phyloP scores from a whole-genome alignment of 1,140 invertebrate genomes.

The Delia radicum region DNA sequence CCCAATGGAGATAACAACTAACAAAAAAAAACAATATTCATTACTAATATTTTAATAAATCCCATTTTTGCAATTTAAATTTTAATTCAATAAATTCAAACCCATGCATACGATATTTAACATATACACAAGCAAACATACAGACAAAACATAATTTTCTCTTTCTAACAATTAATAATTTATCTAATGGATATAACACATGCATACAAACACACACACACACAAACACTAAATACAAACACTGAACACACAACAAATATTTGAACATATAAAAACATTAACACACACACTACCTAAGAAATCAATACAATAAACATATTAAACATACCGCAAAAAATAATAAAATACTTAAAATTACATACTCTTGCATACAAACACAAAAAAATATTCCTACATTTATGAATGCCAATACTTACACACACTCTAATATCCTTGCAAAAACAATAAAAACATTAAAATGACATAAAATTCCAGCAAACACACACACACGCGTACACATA shows the following conservation, averaged over 20 bases:
- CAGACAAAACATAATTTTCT: too few species aligned
- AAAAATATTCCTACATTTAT: background rate
- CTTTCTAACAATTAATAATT: too few species aligned
- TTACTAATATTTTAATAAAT: conserved; percentile 10
- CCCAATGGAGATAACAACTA: background rate
- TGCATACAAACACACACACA: conserved; percentile 28
- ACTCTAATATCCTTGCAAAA: too few species aligned
- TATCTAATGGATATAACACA: too few species aligned
- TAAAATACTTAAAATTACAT: too few species aligned
- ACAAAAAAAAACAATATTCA: background rate
- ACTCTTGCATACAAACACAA: background rate
- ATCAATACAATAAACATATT: too few species aligned
- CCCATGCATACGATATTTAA: too few species aligned
- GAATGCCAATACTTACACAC: too few species aligned
- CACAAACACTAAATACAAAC: conserved; percentile 27
- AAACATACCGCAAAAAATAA: too few species aligned
- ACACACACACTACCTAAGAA: too few species aligned
- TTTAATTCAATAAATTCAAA: conserved; percentile 46
- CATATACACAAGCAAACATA: conserved; percentile 23
- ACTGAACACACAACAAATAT: background rate
- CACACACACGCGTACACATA: background rate
- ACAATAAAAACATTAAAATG: too few species aligned
- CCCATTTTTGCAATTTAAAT: conserved; percentile 50
- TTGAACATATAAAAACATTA: background rate
- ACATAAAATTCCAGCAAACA: too few species aligned